Base-by-base conservation (phyloP, 1,140 invertebrate species). In the Drosophila sproati region DNA sequence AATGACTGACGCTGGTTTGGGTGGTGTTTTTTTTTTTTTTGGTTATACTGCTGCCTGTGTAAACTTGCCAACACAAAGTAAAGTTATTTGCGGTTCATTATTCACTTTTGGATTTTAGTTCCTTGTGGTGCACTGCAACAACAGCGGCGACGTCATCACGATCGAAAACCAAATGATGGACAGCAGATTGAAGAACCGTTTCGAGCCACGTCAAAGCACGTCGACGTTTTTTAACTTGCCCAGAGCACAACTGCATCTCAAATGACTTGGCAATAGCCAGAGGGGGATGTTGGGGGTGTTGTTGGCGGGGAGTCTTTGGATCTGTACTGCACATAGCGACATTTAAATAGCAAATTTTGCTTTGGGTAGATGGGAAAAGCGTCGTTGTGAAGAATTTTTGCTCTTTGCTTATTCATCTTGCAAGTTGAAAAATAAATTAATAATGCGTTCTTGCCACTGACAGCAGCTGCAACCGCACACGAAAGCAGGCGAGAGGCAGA, bases 41-140 rank as follows among this genome's bases (percentile, higher is more conserved):
- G 39, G 39, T 43, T 43, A n/a, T 41, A 10, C 39, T 41, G 39
- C 39, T 41, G 39, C n/a, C 51, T 70, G 64, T 74, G 51, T 28
- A 37, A 55, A 51, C 68, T 55, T 41, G 51, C 52, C 69, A 71
- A 63, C 69, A 78, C 80, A 90, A 81, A 89, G 86, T 79, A 81
- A 89, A 85, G 81, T 89, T 89, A 89, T 89, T 89, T 89, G 85
- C 86, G 86, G 85, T 89, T 89, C 85, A 89, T 89, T 89, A 89
- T 89, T 90, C 85, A 89, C 85, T 89, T 89, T 88, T 83, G 77
- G 85, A 75, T 89, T 88, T 83, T 88, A 83, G 89, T 80, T 80
- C 56, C 80, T 83, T 80, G 85, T 66, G 78, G 70, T 77, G 48
- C 77, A 59, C 47, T 51, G 55, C n/a, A 10, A 54, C 32, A 20